Base-by-base conservation (phyloP, 2,888 invertebrate genomes). In the Drosophila testacea region DNA sequence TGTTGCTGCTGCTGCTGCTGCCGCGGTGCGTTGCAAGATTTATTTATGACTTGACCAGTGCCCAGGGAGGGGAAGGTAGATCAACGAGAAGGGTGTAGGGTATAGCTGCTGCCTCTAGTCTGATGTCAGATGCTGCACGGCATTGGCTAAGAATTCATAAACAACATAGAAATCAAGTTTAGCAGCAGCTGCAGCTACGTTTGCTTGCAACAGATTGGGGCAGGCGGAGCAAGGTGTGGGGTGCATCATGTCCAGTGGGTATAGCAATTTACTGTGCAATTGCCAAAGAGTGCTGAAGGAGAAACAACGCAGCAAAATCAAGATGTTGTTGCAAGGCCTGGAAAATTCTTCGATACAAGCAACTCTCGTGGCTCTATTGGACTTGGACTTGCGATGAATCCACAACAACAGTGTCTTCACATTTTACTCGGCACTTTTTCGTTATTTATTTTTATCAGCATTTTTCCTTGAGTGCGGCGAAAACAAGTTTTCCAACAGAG, bases 31-130 rank as follows among this genome's bases (percentile, higher is more conserved):
- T 74, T 59, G 59, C 70, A 70, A 70, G 55, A 67, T 71, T 77
- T 77, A 79, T 83, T 79, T 88, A 81, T 88, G 83, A 83, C 68
- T 77, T 80, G 88, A 71, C 82, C 87, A 83, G 62, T 77, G 85
- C 69, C 82, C 84, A 66, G 47, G 38, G 13, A 42, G 28, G 32
- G 22, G 44, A 28, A 30, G 59, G 22, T 30, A n/a, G 30, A 28
- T 47, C 36, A 47, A 9, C 28, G 13, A 9, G 16, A 30, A 38
- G 47, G 36, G 27, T 34, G 32, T 36, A 54, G 13, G 28, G 41
- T 44, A 34, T 28, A 22, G 22, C 22, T 22, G 22, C 22, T 1
- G 3, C 3, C 3, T 22, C 22, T 22, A 38, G 46, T 47, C 55
- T 50, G 69, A 34, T 13, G 60, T 41, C 66, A 61, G 77, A 63